A percentile compares a stretch with the other conserved stretches of the same genome.
These are phyloP conservation scores for Drosophila obscura DNA, from an alignment of 1,140 invertebrate genomes.

Conservation along the genomic window DNA sequence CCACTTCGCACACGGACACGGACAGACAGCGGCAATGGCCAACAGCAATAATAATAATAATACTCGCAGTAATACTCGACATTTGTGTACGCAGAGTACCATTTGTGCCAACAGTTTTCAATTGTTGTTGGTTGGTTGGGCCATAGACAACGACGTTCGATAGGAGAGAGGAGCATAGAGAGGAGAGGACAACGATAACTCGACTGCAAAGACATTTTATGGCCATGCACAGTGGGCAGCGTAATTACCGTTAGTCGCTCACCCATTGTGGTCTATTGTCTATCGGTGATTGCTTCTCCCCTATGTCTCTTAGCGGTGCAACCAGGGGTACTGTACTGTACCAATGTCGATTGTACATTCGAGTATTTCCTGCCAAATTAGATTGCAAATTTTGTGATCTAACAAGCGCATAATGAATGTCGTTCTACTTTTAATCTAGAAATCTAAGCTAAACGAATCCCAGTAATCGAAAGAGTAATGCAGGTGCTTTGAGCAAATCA, in stretches of 20 bases:
- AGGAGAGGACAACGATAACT: constrained; percentile 19
- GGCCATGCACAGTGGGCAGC: constrained; percentile 58
- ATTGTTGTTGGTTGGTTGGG: constrained; percentile 25
- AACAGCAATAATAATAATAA: constrained; percentile 34
- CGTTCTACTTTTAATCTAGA: constrained; percentile 21
- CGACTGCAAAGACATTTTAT: constrained; percentile 52
- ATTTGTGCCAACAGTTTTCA: constrained; percentile 53
- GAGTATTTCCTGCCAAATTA: constrained; percentile 46
- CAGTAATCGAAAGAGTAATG: too few species aligned
- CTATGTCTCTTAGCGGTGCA: not conserved
- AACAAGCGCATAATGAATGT: constrained; percentile 37
- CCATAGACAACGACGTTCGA: constrained; percentile 23
- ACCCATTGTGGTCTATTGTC: constrained; percentile 50
- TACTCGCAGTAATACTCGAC: constrained; percentile 35
- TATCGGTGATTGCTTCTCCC: constrained; percentile 32
- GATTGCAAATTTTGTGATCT: constrained; percentile 39
- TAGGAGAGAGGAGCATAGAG: not conserved
- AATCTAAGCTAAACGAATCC: not conserved
- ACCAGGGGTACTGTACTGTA: not conserved
- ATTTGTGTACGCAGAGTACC: constrained; percentile 22
- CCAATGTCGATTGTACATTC: too few species aligned
- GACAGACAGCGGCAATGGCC: constrained; percentile 8
- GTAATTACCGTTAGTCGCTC: constrained; percentile 45
- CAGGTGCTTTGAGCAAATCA: too few species aligned
- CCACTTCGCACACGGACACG: constrained; percentile 35